Evolutionary conservation across 2,797 vertebrate genomes (phyloP), one percentile per base, ranked within the genome.

Genomic region (Cossypha heuglini): DNA sequence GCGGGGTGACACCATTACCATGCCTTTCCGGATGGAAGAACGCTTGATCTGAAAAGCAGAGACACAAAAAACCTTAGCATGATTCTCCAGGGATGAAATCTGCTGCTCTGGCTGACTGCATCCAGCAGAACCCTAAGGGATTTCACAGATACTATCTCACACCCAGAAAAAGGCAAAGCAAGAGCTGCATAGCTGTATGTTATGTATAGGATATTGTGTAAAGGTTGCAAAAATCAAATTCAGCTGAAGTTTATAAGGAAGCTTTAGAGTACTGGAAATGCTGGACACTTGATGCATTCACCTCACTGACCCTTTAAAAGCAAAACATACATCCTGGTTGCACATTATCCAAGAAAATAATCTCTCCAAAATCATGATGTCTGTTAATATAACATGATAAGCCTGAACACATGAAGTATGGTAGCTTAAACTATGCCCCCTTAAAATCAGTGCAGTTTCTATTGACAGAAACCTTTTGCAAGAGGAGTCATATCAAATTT

Each of bases 1-100:
- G 73, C 98, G 98, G 5, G 99, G 99, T 12, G 99, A 99, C 58
- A 99, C 99, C 99, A 99, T 99, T 91, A 99, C 99, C 99, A 99
- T 99, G 84, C 99, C 99, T 93, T 99, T 99, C 94, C 99, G 98
- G 96, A 99, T 99, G n/a, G 98, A 98, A 3, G 99, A 99, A 46
- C 99, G 99, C 91, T 99, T 99, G 95, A 99, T 99, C 99, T 99
- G 97, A 88, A 95, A 96, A 88, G 81, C 48, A 40, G 62, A 90
- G 40, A 76, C 35, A 84, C 9, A 48, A 33, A 84, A 81, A 35
- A 33, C 22, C 52, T 80, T 12, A 74, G 48, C 8, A 1, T 24
- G 10, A 71, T 43, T 79, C 83, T 93, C 54, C 54, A 46, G 66
- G 59, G 69, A 93, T 71, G 49, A 66, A 64, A 71, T 52, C 13